A percentile compares a stretch with the other conserved stretches of the same genome.
phyloP scores from a whole-genome alignment of 2,113 vertebrate genomes.

The Azemiops feae region DNA sequence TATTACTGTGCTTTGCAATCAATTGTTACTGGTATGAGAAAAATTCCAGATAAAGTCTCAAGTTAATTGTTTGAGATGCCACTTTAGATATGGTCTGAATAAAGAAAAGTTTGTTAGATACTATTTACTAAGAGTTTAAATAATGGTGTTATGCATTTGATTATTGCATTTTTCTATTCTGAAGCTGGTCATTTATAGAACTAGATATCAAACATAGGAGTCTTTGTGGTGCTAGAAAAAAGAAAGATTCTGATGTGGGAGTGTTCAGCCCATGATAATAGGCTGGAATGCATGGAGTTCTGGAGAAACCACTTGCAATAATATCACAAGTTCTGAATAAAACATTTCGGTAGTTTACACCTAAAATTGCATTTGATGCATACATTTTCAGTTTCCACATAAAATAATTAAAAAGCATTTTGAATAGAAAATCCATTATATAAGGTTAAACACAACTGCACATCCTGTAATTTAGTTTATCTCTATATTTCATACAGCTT shows the following conservation, averaged over 20 bases:
- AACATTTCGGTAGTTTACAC: background rate
- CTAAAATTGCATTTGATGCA: background rate
- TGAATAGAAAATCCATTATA: background rate
- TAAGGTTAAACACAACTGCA: background rate
- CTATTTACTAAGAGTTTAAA: constrained; percentile 1
- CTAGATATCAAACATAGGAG: background rate
- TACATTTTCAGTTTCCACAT: background rate
- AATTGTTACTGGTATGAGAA: background rate
- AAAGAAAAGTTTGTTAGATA: background rate
- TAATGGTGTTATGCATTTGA: background rate
- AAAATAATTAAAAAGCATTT: constrained; percentile 7
- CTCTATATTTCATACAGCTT: background rate
- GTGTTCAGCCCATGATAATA: background rate
- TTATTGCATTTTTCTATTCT: constrained; percentile 1
- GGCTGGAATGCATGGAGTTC: background rate
- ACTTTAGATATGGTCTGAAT: background rate
- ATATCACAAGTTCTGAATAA: background rate
- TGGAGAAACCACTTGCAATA: background rate
- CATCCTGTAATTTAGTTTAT: background rate
- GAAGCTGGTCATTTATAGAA: background rate
- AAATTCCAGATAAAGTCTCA: background rate
- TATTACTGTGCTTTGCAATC: background rate
- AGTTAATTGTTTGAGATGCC: background rate
- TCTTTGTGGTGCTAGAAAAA: background rate
- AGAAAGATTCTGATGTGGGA: background rate